Conservation (phyloP, 1,140 invertebrate species). For the Spodoptera frugiperda region DNA sequence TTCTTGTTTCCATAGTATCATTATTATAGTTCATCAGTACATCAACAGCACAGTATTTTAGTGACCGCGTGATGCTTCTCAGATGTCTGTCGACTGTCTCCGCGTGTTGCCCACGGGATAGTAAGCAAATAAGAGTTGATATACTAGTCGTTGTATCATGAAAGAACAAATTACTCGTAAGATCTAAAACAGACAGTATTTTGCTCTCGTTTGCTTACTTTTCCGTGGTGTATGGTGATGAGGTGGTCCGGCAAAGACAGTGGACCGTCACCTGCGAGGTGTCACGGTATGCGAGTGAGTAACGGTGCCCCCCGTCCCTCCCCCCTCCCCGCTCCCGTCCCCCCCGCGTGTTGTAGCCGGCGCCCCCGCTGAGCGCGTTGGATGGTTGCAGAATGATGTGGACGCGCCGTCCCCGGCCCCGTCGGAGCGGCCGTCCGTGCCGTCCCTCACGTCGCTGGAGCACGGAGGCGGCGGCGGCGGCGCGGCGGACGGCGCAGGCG, state of each 20-base stretch:
- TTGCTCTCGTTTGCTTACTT: slow-evolving; percentile 1
- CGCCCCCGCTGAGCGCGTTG: slow-evolving; percentile 80
- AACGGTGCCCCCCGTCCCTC: slow-evolving; percentile 66
- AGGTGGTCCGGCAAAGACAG: slow-evolving; percentile 48
- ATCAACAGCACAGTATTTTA: slow-evolving; percentile 64
- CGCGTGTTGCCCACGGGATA: slow-evolving; percentile 43
- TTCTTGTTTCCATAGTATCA: slow-evolving; percentile 63
- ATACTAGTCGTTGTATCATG: not conserved
- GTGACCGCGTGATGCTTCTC: slow-evolving; percentile 58
- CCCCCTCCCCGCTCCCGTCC: slow-evolving; percentile 43
- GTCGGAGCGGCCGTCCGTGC: slow-evolving; percentile 43
- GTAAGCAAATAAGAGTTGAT: slow-evolving; percentile 10
- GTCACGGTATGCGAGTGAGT: slow-evolving; percentile 69
- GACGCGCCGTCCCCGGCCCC: slow-evolving; percentile 77
- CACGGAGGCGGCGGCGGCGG: slow-evolving; percentile 54
- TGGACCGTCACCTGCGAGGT: slow-evolving; percentile 43
- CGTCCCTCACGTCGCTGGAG: slow-evolving; percentile 50
- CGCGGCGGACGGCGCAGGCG: slow-evolving; percentile 63
- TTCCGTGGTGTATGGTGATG: not conserved
- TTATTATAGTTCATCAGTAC: slow-evolving; percentile 49
- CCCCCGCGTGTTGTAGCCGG: slow-evolving; percentile 72
- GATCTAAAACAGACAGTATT: not conserved
- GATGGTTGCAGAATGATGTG: slow-evolving; percentile 83
- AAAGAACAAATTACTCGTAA: not conserved
- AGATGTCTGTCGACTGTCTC: slow-evolving; percentile 60